Evolutionary conservation across 2,888 invertebrate species (phyloP).

Genomic region (Ormyrus thymus): DNA sequence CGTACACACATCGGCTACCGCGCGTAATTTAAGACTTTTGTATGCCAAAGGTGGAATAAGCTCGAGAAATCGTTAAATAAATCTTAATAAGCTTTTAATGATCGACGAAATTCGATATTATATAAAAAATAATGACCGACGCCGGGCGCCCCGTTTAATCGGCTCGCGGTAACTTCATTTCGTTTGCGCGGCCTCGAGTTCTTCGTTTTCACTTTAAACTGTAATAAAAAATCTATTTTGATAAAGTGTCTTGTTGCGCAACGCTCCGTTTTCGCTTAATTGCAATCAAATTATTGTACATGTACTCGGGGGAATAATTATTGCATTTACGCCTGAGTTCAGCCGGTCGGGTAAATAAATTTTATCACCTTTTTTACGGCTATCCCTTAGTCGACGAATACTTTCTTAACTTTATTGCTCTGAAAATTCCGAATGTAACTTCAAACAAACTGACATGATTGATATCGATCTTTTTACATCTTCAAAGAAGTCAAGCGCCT

Average conservation of each 20-base stretch:
- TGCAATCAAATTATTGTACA: too few relatives aligned
- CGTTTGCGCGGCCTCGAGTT: not conserved
- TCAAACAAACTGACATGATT: too few relatives aligned
- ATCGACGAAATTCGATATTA: constrained; percentile 40
- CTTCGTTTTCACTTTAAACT: constrained; percentile 4
- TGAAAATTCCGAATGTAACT: too few relatives aligned
- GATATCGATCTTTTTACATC: too few relatives aligned
- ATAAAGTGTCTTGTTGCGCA: constrained; percentile 4
- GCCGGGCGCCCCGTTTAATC: not conserved
- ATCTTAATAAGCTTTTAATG: constrained; percentile 55
- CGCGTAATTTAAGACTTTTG: constrained; percentile 34
- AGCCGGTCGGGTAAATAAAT: too few relatives aligned
- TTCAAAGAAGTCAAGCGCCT: too few relatives aligned
- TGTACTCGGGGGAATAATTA: too few relatives aligned
- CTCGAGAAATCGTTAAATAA: constrained; percentile 42
- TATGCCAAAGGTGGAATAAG: constrained; percentile 16
- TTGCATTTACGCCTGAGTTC: too few relatives aligned
- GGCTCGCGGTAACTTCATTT: constrained; percentile 24
- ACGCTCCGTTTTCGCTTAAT: not conserved
- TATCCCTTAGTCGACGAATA: too few relatives aligned
- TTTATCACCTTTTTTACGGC: too few relatives aligned
- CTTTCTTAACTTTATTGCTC: too few relatives aligned
- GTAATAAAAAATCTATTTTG: constrained; percentile 12
- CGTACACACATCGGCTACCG: constrained; percentile 12
- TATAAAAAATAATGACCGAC: constrained; percentile 30